Evolutionary conservation across 2,113 vertebrate species (phyloP), one percentile per base, ranked within the genome.

Genomic region (Clarias magur): DNA sequence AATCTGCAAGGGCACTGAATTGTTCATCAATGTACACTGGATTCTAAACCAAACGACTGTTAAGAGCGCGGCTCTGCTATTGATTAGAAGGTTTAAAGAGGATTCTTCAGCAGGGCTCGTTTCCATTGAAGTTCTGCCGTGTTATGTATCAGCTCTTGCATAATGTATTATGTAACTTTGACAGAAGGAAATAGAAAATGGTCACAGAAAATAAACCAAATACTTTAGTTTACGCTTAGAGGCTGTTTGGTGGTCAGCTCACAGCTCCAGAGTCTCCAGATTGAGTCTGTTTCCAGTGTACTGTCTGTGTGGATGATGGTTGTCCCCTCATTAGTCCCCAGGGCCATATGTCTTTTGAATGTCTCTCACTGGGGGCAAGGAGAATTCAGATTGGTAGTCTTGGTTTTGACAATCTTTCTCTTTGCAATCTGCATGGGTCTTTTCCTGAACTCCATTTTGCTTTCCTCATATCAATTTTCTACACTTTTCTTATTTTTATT

Each of bases 1-100:
- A 25, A 17, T 65, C 38, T 30, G 30, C 80, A 84, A 54, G 34
- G 84, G 88, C 63, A 25, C 6, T n/a, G 53, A 79, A 89, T 54
- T 16, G 68, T 67, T 54, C 48, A 83, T 34, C 15, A 81, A 81
- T 11, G 42, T 62, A 42, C 80, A 42, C 1, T 23, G 60, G 2
- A 54, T 68, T 21, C 3, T 53, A 72, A 70, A 83, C 16, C 17
- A 56, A 70, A 21, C 17, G 34, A 21, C 34, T 83, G 48, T 27
- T 19, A 8, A 56, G 1, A 65, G 21, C 7, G 21, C 56, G 9
- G 23, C 73, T 13, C 38, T 48, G 38, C 38, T 75, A 13, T 3
- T 76, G 42, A 54, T 48, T 76, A 48, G 11, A 76, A 73, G 34
- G 21, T 6, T 53, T 25, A 73, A 38, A 73, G 21, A 56, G 15